Evolutionary conservation across 1,140 invertebrate species (phyloP), one percentile per base, ranked within the genome.

Genomic region (Ladona fulva): DNA sequence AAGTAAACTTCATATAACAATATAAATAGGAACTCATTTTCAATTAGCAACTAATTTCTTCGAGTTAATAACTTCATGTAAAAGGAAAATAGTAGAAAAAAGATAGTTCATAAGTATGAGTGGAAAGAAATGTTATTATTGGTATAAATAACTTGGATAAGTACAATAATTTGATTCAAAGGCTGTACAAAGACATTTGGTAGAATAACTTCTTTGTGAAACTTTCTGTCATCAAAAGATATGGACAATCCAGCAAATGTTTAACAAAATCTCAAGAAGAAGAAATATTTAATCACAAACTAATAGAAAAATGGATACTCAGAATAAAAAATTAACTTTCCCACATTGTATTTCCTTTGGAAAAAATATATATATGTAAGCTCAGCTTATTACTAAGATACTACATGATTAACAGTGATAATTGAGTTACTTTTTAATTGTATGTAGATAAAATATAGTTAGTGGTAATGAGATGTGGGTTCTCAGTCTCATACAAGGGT

Each of bases 381-480:
- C 52, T 66, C 52, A 66, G 52, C 52, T 66, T 66, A 66, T 66
- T 16, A 66, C 52, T 66, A 66, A 66, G 52, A 66, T 66, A 6
- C 52, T 66, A 66, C 52, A 66, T 66, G 52, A 66, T 66, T 66
- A 66, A 66, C 52, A 66, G 52, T 66, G 52, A 66, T 66, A 66
- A 66, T 66, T 66, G 52, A 66, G 52, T 66, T 66, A 66, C 52
- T 66, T 66, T 22, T 66, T 66, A 66, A 66, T 66, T 66, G 52
- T 66, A 66, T 66, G 52, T 66, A 66, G 52, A 66, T 66, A 66
- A 66, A 66, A 66, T 66, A 66, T 66, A 66, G 52, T 66, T 66
- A 66, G 52, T 66, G 52, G 52, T 66, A 66, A 66, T 66, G 52
- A 66, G 52, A 22, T 66, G 52, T 66, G 52, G 52, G 52, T 66